Conservation (phyloP, 2,113 vertebrate genomes). For the Leucosticte australis region DNA sequence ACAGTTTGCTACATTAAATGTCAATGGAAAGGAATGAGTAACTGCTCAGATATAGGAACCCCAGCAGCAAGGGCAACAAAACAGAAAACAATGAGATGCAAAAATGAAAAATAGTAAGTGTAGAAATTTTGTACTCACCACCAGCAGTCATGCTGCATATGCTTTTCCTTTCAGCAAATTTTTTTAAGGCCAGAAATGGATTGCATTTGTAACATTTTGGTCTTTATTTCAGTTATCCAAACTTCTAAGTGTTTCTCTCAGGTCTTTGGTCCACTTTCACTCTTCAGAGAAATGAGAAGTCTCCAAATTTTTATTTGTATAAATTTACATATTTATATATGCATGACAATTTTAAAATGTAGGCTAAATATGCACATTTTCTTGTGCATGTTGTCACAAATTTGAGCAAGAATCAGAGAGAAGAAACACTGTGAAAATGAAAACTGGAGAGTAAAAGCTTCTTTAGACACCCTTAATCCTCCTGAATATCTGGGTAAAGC, state of each 20-base stretch:
- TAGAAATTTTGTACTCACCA: not conserved
- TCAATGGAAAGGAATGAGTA: not conserved
- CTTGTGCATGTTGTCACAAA: not conserved
- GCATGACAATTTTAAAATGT: not conserved
- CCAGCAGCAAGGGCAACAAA: slow-evolving; percentile 35
- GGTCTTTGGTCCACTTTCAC: not conserved
- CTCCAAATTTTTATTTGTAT: not conserved
- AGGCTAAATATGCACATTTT: not conserved
- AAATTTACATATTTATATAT: not conserved
- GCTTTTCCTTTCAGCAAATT: not conserved
- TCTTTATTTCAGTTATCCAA: not conserved
- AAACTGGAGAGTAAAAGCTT: not conserved
- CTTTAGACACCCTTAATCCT: not conserved
- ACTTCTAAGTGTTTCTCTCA: not conserved
- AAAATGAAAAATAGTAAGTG: not conserved
- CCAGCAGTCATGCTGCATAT: not conserved
- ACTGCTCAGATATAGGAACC: not conserved
- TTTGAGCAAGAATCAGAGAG: not conserved
- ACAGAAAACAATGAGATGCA: not conserved
- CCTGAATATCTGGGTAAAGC: not conserved
- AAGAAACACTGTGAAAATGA: not conserved
- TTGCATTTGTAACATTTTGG: not conserved
- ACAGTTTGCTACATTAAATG: not conserved
- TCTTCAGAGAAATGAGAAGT: not conserved
- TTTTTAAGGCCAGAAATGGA: not conserved